Conservation (phyloP, 2,888 invertebrate genomes). For the Beris chalybata region DNA sequence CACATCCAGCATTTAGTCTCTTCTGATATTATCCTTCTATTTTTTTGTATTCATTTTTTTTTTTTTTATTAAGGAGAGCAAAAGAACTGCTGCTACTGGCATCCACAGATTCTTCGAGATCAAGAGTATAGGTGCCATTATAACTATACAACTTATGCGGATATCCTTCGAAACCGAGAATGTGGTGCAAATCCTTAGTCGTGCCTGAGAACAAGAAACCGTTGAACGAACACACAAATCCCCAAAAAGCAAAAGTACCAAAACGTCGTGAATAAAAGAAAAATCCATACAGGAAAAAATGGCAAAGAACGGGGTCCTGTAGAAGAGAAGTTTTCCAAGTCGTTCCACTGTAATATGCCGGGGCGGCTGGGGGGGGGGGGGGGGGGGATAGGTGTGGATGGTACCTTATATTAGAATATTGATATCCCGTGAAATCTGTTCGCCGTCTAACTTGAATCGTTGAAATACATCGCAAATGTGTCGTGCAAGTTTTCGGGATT, state of each 20-base stretch:
- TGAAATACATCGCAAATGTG: no score
- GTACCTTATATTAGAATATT: conserved; percentile 12
- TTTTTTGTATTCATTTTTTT: not conserved
- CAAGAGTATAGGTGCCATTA: no score
- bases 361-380: not conserved
- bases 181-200: conserved; percentile 15
- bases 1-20: conserved; percentile 22
- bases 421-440: conserved; percentile 9
- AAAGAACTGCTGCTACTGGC: not conserved
- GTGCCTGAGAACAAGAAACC: not conserved
- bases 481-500: no score
- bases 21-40: not conserved
- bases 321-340: not conserved
- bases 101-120: no score
- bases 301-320: no score
- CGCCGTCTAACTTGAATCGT: not conserved
- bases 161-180: not conserved
- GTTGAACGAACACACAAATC: not conserved
- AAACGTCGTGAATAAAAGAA: no score
- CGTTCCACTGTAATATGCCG: conserved; percentile 11
- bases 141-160: no score
- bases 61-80: conserved; percentile 1
- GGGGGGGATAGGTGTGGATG: not conserved
- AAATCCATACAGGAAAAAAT: no score
- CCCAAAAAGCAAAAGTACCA: no score